Base-by-base conservation (phyloP, 2,113 vertebrate genomes). In the Triplophysa siluroides region DNA sequence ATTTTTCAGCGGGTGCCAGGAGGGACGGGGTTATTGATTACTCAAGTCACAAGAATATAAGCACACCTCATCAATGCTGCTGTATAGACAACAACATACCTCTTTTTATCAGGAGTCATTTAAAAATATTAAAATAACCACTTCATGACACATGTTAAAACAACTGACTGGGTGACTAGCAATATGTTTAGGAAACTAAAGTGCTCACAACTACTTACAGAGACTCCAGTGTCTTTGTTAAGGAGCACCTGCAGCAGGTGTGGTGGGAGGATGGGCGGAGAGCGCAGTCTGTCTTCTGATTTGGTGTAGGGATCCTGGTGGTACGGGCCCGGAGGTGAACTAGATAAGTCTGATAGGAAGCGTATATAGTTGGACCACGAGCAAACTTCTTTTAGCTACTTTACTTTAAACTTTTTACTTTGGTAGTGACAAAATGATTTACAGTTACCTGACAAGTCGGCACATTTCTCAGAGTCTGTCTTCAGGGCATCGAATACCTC, bases 161-260 rank as follows among this genome's bases (percentile, higher is more conserved):
- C 33, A 33, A 5, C 33, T 7, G 29, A 64, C 9, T 68, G 10
- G 38, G 11, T 14, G 64, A 45, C 26, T 50, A 29, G 9, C 1
- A 8, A 8, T 52, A 6, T 18, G 19, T 10, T 13, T 1, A 29
- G 1, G 56, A 14, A 58, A 58, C 4, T 47, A 0, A 26, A 18
- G 23, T 60, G 95, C 97, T 96, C 91, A 99, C 98, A 21, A 3
- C 6, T 33, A 95, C 97, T 96, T 91, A 99, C 98, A 21, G 96
- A 98, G 83, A 99, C 88, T 1, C 96, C 95, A 0, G 97, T 99
- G 93, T 99, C 96, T 92, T 98, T 99, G 85, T 99, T 99, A 74
- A 99, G 95, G 87, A 99, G 95, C 87, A 99, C 97, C 88, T 99
- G 98, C 70, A 99, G 90, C 80, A 99, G 94, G 83, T 99, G 98